Evolutionary conservation across 1,140 invertebrate species (phyloP).

Genomic region (Sipha flava): DNA sequence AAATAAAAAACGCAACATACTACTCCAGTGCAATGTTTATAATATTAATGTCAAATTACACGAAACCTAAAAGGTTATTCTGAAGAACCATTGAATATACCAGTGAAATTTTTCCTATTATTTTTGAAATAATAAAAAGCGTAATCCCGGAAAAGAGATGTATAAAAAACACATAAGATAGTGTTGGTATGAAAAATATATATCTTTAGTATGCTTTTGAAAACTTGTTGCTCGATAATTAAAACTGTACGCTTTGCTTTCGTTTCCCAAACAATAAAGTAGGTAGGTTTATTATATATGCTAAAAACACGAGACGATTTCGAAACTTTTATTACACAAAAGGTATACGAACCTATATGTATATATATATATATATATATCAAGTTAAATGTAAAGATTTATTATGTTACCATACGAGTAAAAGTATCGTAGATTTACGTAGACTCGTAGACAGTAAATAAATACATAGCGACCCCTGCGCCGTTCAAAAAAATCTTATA

Average conservation of each 20-base stretch:
- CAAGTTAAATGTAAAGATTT: not conserved
- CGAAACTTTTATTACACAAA: not conserved
- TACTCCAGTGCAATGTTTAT: not conserved
- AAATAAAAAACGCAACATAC: not conserved
- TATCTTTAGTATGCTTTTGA: not conserved
- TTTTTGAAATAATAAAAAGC: slow-evolving; percentile 9
- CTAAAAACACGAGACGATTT: not conserved
- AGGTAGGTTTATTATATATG: not conserved
- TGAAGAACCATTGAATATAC: slow-evolving; percentile 17
- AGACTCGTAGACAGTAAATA: too few species aligned
- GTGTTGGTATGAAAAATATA: not conserved
- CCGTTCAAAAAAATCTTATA: too few species aligned
- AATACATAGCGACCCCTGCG: too few species aligned
- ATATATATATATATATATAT: too few species aligned
- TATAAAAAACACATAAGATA: not conserved
- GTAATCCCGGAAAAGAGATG: not conserved
- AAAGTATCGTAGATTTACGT: not conserved
- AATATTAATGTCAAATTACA: not conserved
- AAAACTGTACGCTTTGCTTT: not conserved
- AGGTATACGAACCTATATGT: too few species aligned
- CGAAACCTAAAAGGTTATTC: not conserved
- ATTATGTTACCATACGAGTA: not conserved
- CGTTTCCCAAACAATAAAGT: not conserved
- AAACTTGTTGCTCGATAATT: slow-evolving; percentile 28
- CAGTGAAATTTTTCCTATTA: not conserved